Percentiles rank a stretch among this genome's conserved stretches.
These are phyloP conservation scores for Cybosia mesomella DNA, from an alignment of 2,888 invertebrate genomes.

Conservation along the genomic window DNA sequence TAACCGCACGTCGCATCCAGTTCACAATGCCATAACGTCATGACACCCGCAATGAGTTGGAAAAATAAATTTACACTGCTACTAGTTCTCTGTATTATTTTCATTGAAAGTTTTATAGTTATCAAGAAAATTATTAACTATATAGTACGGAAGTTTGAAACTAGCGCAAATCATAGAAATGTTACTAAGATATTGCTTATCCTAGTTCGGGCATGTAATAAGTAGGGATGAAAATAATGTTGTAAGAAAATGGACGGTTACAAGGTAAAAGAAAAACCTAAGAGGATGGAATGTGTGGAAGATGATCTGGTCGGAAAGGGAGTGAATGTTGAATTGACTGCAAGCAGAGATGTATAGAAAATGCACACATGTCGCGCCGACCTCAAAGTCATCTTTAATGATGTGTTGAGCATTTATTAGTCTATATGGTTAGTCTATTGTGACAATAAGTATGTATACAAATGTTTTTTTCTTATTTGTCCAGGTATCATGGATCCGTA, in stretches of 20 bases:
- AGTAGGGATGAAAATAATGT: too few relatives aligned
- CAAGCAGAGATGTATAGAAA: too few relatives aligned
- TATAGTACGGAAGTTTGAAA: too few relatives aligned
- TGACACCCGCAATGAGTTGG: not conserved
- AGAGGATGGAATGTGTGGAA: not conserved
- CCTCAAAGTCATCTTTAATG: not conserved
- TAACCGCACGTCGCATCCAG: constrained; percentile 10
- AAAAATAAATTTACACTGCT: constrained; percentile 5
- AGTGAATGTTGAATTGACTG: too few relatives aligned
- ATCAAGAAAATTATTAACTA: not conserved
- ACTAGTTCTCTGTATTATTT: not conserved
- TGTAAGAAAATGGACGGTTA: not conserved
- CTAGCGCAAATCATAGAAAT: too few relatives aligned
- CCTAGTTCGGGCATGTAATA: too few relatives aligned
- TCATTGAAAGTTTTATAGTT: not conserved
- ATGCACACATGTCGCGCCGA: too few relatives aligned
- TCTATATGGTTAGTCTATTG: too few relatives aligned
- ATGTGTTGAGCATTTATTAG: too few relatives aligned
- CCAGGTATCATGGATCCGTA: constrained; percentile 96
- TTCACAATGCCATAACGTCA: not conserved
- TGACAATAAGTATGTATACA: not conserved
- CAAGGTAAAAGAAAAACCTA: not conserved
- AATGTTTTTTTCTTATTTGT: constrained; percentile 18
- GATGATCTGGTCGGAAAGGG: too few relatives aligned
- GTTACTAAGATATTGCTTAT: too few relatives aligned